Conservation (phyloP, 2,797 vertebrate genomes). For the Benthosema pterotum region DNA sequence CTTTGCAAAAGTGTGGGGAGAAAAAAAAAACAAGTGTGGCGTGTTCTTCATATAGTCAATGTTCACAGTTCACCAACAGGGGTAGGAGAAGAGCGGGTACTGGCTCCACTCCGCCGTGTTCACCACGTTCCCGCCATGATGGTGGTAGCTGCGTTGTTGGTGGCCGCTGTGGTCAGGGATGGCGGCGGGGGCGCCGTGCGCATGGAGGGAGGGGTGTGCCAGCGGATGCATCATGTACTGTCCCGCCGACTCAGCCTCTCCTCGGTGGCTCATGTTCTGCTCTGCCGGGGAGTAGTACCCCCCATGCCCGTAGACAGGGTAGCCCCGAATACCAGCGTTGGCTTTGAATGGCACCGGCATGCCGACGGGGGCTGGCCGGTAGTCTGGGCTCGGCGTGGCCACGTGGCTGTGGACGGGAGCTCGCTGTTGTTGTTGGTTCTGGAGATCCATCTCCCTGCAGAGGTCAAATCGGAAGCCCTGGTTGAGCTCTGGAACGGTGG, state of each 20-base stretch:
- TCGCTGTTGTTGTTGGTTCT: not conserved
- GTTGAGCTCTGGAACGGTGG: conserved; percentile 51
- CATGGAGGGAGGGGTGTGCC: conserved; percentile 49
- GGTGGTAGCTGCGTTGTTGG: conserved; percentile 54
- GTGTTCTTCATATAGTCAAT: not conserved
- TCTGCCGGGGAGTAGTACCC: conserved; percentile 64
- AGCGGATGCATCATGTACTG: conserved; percentile 54
- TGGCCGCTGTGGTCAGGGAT: conserved; percentile 48
- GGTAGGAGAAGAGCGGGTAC: conserved; percentile 83
- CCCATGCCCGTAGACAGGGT: conserved; percentile 58
- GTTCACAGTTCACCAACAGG: conserved; percentile 77
- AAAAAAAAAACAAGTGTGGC: too few relatives aligned
- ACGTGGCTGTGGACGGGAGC: too few relatives aligned
- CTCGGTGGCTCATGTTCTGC: conserved; percentile 68
- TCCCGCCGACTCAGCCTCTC: conserved; percentile 58
- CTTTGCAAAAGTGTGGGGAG: too few relatives aligned
- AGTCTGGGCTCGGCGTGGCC: conserved; percentile 60
- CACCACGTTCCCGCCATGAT: conserved; percentile 62
- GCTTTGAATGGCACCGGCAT: conserved; percentile 59
- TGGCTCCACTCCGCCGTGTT: conserved; percentile 83
- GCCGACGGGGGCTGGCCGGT: conserved; percentile 41
- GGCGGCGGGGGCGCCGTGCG: conserved; percentile 64
- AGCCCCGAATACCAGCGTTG: conserved; percentile 40
- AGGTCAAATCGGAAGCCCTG: not conserved
- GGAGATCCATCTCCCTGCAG: not conserved